Evolutionary conservation across 2,888 invertebrate genomes (phyloP), one percentile per base, ranked within the genome.

Genomic region (Shargacucullia verbasci): DNA sequence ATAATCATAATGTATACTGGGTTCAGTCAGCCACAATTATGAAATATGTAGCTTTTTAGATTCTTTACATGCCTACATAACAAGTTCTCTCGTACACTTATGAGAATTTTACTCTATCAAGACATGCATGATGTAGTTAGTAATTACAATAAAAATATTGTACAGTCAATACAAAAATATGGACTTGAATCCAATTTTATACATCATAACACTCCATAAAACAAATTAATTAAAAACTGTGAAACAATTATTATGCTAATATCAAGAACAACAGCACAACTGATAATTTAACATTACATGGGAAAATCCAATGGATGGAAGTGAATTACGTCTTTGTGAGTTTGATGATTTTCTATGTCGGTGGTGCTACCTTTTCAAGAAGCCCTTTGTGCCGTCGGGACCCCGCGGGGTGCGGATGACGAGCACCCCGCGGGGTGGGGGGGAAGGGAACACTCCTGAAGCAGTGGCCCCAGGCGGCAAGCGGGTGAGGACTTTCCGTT

Each of bases 321-420:
- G 77, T 81, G 72, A 64, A 79, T 78, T 73, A 79, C 58, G 68
- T 79, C 62, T 80, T 76, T 76, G 72, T 75, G 73, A 79, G 70
- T 66, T 62, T 57, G 61, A 55, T 59, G 55, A 40, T 46, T 25
- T 29, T 50, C 35, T 41, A 9, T 47, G 53, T 67, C 44, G 62
- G 63, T 73, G 76, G 80, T 91, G 93, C 93, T 94, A 94, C 92
- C 93, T 92, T 57, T 82, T 79, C 65, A 84, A 78, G 71, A 94
- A 94, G 25, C 93, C 93, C 83, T 92, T 94, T 45, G 97, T 96
- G 65, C 97, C 97, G 79, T 98, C 97, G 0, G 98, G 98, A 34
- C 97, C 97, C 75, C 95, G 94, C 0, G 98, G 98, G 83, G 96
- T 94, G 76, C 98, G 94, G 79, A 97, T 94, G 54, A 97, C 94